A percentile compares a stretch with the other conserved stretches of the same genome.
These are phyloP conservation scores for Cydia pomonella DNA, from an alignment of 1,140 invertebrate genomes.

Conservation along the genomic window DNA sequence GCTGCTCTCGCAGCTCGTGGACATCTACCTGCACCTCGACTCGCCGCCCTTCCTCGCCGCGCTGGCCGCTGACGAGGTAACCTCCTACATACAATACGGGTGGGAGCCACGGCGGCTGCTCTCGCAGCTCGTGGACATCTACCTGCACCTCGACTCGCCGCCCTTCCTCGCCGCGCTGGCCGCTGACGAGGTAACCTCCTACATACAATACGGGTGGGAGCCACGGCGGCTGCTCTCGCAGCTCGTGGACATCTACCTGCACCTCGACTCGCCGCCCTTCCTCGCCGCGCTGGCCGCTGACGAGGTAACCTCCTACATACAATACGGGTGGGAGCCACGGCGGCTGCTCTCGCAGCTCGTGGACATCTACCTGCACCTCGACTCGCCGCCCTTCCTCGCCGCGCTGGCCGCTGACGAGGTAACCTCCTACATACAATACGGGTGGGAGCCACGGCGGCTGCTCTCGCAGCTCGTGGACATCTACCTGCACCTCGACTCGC, in stretches of 20 bases:
- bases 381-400: conserved; percentile 94
- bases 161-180: conserved; percentile 94
- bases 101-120: conserved; percentile 97
- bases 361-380: conserved; percentile 98
- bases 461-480: too few species aligned
- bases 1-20: conserved; percentile 94
- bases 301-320: conserved; percentile 82
- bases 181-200: conserved; percentile 87
- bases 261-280: conserved; percentile 96
- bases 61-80: conserved; percentile 93
- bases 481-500: too few species aligned
- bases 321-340: conserved; percentile 98
- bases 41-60: conserved; percentile 94
- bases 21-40: conserved; percentile 98
- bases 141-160: conserved; percentile 96
- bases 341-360: conserved; percentile 94
- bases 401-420: conserved; percentile 95
- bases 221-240: conserved; percentile 94
- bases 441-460: too few species aligned
- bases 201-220: conserved; percentile 94
- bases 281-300: conserved; percentile 93
- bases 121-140: conserved; percentile 96
- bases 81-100: conserved; percentile 85
- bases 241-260: conserved; percentile 97
- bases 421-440: conserved; percentile 20